Conservation (phyloP, 2,888 invertebrate genomes). For the Drosophila cracens region DNA sequence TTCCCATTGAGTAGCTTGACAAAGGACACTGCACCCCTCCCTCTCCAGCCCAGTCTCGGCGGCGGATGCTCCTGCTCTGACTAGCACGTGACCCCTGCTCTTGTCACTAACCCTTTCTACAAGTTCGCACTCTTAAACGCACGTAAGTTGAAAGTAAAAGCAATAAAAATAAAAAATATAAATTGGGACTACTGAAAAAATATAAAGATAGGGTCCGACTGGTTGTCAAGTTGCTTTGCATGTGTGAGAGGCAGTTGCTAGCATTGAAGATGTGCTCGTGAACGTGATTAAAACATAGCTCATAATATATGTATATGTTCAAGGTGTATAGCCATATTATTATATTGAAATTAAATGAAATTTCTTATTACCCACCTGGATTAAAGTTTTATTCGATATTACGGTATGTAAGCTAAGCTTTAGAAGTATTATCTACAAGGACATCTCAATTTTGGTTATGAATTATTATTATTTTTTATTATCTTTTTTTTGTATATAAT, state of each 20-base stretch:
- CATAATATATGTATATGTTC: background rate
- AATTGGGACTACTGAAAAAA: slow-evolving; percentile 53
- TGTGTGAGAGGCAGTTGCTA: slow-evolving; percentile 40
- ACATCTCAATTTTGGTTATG: background rate
- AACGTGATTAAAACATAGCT: background rate
- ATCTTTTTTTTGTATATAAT: background rate
- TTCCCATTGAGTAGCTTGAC: slow-evolving; percentile 36
- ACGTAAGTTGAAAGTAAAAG: slow-evolving; percentile 68
- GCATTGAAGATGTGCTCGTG: slow-evolving; percentile 32
- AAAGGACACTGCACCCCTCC: slow-evolving; percentile 27
- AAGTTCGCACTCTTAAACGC: slow-evolving; percentile 61
- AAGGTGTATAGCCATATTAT: background rate
- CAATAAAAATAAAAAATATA: slow-evolving; percentile 55
- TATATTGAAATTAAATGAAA: background rate
- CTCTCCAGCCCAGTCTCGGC: too few species aligned
- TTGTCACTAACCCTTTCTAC: slow-evolving; percentile 49
- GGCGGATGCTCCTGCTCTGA: background rate
- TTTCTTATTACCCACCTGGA: background rate
- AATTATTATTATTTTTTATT: background rate
- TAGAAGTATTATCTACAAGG: background rate
- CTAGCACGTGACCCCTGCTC: slow-evolving; percentile 31
- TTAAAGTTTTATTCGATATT: background rate
- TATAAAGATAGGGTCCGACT: slow-evolving; percentile 37
- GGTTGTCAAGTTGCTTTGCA: slow-evolving; percentile 62
- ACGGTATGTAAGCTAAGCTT: background rate